phyloP scores from a whole-genome alignment of 2,797 vertebrate genomes.

The Muscicapa comitata region DNA sequence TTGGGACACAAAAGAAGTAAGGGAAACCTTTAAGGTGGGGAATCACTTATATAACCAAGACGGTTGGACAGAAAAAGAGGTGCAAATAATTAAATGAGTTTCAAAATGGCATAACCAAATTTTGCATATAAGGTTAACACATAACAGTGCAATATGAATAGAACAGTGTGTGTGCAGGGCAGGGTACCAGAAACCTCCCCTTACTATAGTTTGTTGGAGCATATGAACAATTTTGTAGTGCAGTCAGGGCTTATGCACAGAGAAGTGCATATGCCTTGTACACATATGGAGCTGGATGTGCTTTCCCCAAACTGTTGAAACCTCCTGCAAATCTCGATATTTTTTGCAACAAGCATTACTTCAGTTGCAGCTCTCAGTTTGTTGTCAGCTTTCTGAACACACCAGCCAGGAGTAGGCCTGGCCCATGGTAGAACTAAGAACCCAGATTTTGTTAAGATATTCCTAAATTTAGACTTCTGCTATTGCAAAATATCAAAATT shows the following conservation, averaged over 20 bases:
- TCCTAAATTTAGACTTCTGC: not conserved
- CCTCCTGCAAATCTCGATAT: not conserved
- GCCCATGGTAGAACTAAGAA: not conserved
- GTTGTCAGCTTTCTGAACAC: not conserved
- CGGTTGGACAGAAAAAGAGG: not conserved
- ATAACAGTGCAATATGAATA: not conserved
- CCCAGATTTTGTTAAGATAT: not conserved
- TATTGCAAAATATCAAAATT: not conserved
- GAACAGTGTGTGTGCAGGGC: not conserved
- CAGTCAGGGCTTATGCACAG: not conserved
- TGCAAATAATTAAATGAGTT: not conserved
- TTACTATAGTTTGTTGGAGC: not conserved
- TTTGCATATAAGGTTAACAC: not conserved
- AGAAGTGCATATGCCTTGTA: accelerated
- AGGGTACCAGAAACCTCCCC: not conserved
- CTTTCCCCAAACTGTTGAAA: not conserved
- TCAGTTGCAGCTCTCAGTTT: not conserved
- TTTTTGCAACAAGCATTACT: not conserved
- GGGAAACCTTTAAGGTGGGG: not conserved
- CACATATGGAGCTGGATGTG: not conserved
- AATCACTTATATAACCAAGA: not conserved
- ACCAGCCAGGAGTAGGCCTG: accelerated
- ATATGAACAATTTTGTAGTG: not conserved
- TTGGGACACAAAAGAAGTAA: not conserved
- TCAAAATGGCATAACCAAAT: not conserved